These are phyloP conservation scores for Drosophila mayaguana DNA, from an alignment of 2,888 invertebrate species.

Conservation along the genomic window DNA sequence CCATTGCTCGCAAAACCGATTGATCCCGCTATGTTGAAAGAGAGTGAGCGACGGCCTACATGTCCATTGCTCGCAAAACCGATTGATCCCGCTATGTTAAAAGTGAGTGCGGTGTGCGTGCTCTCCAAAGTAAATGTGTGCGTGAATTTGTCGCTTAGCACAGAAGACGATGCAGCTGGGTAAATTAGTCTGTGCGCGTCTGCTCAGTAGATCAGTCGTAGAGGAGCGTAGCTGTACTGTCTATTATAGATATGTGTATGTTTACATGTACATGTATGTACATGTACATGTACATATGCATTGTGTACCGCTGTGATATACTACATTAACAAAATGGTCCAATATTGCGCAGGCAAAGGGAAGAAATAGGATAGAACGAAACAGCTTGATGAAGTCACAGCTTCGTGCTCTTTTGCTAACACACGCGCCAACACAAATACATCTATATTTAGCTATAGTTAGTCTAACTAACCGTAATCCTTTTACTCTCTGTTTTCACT, in stretches of 20 bases:
- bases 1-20: not conserved
- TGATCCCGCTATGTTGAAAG: not conserved
- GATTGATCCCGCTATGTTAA: not conserved
- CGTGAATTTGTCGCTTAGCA: not conserved
- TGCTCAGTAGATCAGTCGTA: not conserved
- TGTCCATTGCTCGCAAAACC: not conserved
- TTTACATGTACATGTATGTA: not conserved
- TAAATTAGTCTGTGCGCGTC: slow-evolving; percentile 5
- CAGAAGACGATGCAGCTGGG: not conserved
- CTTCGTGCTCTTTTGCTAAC: not conserved
- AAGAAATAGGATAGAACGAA: not conserved
- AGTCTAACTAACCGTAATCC: not conserved
- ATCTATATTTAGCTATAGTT: not conserved
- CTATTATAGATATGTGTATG: not conserved
- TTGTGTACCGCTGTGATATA: not conserved
- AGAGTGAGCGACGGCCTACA: not conserved
- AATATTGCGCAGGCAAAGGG: not conserved
- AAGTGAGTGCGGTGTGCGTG: not conserved
- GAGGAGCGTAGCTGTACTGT: not conserved
- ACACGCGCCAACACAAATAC: not conserved
- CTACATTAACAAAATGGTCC: not conserved
- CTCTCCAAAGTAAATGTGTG: not conserved
- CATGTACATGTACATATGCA: not conserved
- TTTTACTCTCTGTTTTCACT: not conserved
- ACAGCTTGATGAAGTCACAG: not conserved